These are phyloP conservation scores for Melanchra persicariae DNA, from an alignment of 2,888 invertebrate species.

Conservation along the genomic window DNA sequence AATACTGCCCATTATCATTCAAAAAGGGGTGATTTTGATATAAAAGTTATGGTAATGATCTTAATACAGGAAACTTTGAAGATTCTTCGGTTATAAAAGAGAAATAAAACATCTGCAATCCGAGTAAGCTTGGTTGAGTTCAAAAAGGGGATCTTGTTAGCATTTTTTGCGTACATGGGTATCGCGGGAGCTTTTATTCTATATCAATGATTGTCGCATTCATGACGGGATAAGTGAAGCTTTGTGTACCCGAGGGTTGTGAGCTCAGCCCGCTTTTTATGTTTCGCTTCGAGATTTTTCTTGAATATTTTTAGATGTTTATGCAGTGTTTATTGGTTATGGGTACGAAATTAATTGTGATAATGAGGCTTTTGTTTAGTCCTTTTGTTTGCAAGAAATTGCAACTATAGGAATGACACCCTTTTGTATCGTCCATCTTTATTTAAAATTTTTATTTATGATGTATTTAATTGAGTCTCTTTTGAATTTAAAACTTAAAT, in stretches of 20 bases:
- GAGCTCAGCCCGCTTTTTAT: constrained; percentile 7
- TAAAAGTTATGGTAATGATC: constrained; percentile 32
- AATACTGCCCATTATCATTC: constrained; percentile 12
- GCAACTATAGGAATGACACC: no score
- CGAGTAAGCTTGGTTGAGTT: constrained; percentile 55
- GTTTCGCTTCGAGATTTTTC: constrained; percentile 7
- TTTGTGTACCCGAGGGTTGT: constrained; percentile 63
- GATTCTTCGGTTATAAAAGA: constrained; percentile 11
- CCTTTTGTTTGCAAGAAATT: neutral
- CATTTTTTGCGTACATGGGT: constrained; percentile 71
- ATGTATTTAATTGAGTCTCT: no score
- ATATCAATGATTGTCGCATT: constrained; percentile 74
- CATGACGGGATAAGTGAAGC: constrained; percentile 71
- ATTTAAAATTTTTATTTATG: no score
- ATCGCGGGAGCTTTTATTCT: constrained; percentile 69
- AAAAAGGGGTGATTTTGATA: constrained; percentile 32
- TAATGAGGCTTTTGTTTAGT: neutral
- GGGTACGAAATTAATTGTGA: neutral
- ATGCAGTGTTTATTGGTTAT: neutral
- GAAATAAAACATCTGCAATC: constrained; percentile 61
- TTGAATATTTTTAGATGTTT: neutral
- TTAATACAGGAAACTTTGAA: constrained; percentile 36
- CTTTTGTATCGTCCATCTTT: no score
- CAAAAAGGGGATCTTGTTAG: constrained; percentile 60
- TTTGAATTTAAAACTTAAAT: no score